A percentile compares a stretch with the other conserved stretches of the same genome.
These are phyloP conservation scores for Spicauda simplicius DNA, from an alignment of 2,888 invertebrate species.

Conservation along the genomic window DNA sequence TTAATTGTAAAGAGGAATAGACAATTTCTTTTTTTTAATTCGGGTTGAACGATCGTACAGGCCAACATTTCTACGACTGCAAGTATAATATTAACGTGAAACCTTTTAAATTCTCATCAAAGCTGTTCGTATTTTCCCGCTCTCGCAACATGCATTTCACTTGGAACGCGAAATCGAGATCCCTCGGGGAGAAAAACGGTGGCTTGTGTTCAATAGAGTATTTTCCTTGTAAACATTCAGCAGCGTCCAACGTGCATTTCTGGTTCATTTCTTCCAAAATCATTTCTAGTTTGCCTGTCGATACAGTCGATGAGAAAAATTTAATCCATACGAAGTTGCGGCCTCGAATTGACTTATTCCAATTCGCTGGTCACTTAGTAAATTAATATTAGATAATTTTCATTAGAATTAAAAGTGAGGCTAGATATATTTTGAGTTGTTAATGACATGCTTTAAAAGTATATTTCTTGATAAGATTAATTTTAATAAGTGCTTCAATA, in stretches of 20 bases:
- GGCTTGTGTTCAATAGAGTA: conserved; percentile 50
- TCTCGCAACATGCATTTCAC: conserved; percentile 57
- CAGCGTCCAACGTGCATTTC: conserved; percentile 44
- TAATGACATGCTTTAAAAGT: too few species aligned
- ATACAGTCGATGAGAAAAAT: background rate
- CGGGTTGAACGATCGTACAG: conserved; percentile 3
- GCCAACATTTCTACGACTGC: conserved; percentile 72
- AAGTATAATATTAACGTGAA: conserved; percentile 66
- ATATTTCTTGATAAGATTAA: too few species aligned
- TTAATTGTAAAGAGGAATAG: background rate
- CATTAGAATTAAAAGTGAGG: too few species aligned
- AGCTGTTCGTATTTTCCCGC: conserved; percentile 56
- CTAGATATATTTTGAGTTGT: too few species aligned
- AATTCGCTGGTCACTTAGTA: background rate
- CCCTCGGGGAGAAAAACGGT: conserved; percentile 62
- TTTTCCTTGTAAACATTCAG: conserved; percentile 44
- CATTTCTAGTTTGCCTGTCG: conserved; percentile 55
- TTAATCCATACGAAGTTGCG: background rate
- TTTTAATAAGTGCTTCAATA: too few species aligned
- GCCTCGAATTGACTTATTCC: background rate
- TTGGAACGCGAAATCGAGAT: conserved; percentile 55
- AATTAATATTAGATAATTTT: background rate
- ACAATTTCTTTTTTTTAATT: conserved; percentile 4
- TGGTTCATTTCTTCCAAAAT: conserved; percentile 55
- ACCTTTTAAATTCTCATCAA: conserved; percentile 82